These are phyloP conservation scores for Ferdinandea cuprea DNA, from an alignment of 2,888 invertebrate genomes.

Conservation along the genomic window DNA sequence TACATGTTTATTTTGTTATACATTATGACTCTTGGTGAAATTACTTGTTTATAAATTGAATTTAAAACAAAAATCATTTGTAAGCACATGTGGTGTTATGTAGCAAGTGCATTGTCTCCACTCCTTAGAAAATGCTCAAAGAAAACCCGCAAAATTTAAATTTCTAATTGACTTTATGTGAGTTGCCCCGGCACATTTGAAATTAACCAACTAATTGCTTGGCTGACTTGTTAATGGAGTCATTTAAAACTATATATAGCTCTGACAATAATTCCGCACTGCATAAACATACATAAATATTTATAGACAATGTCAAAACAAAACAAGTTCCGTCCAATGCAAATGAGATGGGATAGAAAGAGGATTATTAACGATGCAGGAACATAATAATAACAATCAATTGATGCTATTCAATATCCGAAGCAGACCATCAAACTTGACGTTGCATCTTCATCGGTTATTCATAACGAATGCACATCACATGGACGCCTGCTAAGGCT, in stretches of 20 bases:
- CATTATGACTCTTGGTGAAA: too few species aligned
- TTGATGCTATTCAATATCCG: conserved; percentile 63
- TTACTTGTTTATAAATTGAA: too few species aligned
- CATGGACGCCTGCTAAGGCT: conserved; percentile 10
- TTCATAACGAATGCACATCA: conserved; percentile 58
- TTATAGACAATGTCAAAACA: conserved; percentile 9
- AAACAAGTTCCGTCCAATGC: conserved; percentile 61
- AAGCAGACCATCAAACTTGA: conserved; percentile 41
- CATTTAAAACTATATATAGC: conserved; percentile 19
- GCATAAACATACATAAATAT: neutral
- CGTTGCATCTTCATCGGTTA: conserved; percentile 66
- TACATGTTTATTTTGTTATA: too few species aligned
- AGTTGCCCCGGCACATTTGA: neutral
- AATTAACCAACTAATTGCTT: conserved; percentile 29
- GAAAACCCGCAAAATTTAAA: neutral
- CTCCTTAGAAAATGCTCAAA: neutral
- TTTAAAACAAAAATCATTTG: too few species aligned
- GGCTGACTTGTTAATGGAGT: conserved; percentile 32
- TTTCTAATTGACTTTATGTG: conserved; percentile 8
- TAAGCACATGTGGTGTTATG: too few species aligned
- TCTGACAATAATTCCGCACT: neutral
- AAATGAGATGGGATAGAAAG: conserved; percentile 44
- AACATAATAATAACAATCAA: conserved; percentile 65
- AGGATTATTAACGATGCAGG: conserved; percentile 45
- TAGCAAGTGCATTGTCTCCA: neutral